Evolutionary conservation across 2,888 invertebrate genomes (phyloP).

Genomic region (Mythimna loreyi): DNA sequence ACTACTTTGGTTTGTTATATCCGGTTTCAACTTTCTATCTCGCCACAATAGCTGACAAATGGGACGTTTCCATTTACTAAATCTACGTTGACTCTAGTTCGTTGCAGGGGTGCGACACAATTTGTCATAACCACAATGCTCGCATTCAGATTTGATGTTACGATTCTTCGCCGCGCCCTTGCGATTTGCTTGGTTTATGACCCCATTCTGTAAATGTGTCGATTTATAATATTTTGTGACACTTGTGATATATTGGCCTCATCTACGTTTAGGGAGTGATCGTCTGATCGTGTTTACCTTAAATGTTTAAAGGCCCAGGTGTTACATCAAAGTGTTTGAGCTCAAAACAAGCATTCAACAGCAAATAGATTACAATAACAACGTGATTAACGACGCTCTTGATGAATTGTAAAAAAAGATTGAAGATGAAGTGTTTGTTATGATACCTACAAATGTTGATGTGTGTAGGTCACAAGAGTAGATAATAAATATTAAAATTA

Average conservation of each 20-base stretch:
- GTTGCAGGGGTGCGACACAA: slow-evolving; percentile 71
- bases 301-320: slow-evolving; percentile 67
- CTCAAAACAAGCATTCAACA: slow-evolving; percentile 68
- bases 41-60: slow-evolving; percentile 48
- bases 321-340: slow-evolving; percentile 75
- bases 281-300: slow-evolving; percentile 46
- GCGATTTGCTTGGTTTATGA: slow-evolving; percentile 65
- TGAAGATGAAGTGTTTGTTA: slow-evolving; percentile 38
- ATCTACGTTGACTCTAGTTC: slow-evolving; percentile 53
- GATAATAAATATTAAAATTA: neutral
- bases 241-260: slow-evolving; percentile 46
- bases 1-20: slow-evolving; percentile 34
- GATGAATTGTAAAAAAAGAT: slow-evolving; percentile 53
- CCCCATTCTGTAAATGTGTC: slow-evolving; percentile 70
- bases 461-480: neutral
- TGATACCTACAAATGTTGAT: neutral
- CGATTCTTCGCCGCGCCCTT: slow-evolving; percentile 67
- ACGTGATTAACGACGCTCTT: slow-evolving; percentile 61
- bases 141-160: slow-evolving; percentile 74
- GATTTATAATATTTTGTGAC: slow-evolving; percentile 62
- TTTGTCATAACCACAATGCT: slow-evolving; percentile 76
- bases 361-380: slow-evolving; percentile 70
- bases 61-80: slow-evolving; percentile 57
- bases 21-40: slow-evolving; percentile 43
- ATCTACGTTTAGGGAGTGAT: slow-evolving; percentile 40